Evolutionary conservation across 2,888 invertebrate genomes (phyloP).

Genomic region (Conus canariensis): DNA sequence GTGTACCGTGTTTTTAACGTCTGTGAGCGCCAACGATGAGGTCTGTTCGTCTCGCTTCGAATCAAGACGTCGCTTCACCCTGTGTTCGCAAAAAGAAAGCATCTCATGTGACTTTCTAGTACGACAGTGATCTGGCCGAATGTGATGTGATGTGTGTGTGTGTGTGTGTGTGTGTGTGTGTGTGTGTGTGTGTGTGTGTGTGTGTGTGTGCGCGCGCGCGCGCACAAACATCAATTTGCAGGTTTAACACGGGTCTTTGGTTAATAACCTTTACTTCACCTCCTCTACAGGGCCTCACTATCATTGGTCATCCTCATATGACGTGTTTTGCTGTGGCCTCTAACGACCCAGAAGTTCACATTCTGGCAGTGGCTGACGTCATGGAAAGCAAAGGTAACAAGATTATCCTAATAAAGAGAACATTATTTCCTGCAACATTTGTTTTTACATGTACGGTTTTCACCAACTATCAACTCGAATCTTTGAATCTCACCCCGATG

Average conservation of each 20-base stretch:
- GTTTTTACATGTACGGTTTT: no score
- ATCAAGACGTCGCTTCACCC: no score
- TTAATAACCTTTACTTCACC: neutral
- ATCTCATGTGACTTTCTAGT: no score
- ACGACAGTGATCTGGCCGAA: no score
- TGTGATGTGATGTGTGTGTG: neutral
- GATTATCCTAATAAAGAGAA: neutral
- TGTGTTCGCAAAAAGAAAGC: no score
- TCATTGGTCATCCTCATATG: conserved; percentile 74
- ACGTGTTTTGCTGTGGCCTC: conserved; percentile 73
- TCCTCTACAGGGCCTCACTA: conserved; percentile 64
- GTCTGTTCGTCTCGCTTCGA: no score
- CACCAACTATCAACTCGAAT: no score
- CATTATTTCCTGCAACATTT: neutral
- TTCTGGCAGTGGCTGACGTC: conserved; percentile 73
- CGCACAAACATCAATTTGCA: no score
- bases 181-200: neutral
- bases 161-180: neutral
- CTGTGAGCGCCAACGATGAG: no score
- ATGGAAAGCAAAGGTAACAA: conserved; percentile 71
- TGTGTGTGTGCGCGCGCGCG: neutral
- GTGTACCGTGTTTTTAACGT: no score
- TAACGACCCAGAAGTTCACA: conserved; percentile 66
- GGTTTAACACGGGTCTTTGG: no score
- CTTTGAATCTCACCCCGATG: no score